A percentile compares a stretch with the other conserved stretches of the same genome.
phyloP scores from a whole-genome alignment of 2,888 invertebrate species.

The Callinectes sapidus region DNA sequence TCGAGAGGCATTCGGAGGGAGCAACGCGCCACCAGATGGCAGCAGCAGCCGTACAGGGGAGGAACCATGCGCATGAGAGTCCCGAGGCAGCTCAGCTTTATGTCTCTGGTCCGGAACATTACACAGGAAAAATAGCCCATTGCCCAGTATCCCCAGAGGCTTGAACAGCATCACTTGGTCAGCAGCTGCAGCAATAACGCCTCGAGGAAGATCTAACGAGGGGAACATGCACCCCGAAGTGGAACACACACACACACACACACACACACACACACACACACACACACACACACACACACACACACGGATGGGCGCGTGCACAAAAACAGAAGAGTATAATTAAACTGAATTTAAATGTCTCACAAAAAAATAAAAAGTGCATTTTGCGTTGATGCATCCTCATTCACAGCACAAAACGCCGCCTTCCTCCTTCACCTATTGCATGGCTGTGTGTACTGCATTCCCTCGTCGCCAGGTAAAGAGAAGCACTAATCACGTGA shows the following conservation, averaged over 20 bases:
- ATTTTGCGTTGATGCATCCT: not conserved
- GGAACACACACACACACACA: constrained; percentile 8
- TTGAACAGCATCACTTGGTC: not conserved
- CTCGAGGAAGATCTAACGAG: not conserved
- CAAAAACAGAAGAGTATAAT: not conserved
- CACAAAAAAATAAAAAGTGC: not conserved
- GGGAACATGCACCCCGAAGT: not conserved
- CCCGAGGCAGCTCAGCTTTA: constrained; percentile 27
- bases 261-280: constrained; percentile 24
- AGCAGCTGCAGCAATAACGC: constrained; percentile 31
- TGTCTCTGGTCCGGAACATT: constrained; percentile 36
- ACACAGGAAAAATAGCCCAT: constrained; percentile 32
- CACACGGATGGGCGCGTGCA: not conserved
- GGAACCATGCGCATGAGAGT: constrained; percentile 27
- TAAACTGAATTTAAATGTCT: not conserved
- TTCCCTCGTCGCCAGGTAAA: not conserved
- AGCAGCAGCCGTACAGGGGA: not conserved
- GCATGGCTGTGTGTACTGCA: not conserved
- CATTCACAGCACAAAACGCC: not conserved
- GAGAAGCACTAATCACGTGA: not conserved
- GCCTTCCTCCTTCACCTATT: not conserved
- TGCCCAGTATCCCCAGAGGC: constrained; percentile 27
- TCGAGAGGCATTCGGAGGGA: not conserved
- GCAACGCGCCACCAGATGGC: constrained; percentile 14
- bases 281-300: constrained; percentile 7